Evolutionary conservation across 2,888 invertebrate genomes (phyloP), one percentile per base, ranked within the genome.

Genomic region (Dexiosoma caninum): DNA sequence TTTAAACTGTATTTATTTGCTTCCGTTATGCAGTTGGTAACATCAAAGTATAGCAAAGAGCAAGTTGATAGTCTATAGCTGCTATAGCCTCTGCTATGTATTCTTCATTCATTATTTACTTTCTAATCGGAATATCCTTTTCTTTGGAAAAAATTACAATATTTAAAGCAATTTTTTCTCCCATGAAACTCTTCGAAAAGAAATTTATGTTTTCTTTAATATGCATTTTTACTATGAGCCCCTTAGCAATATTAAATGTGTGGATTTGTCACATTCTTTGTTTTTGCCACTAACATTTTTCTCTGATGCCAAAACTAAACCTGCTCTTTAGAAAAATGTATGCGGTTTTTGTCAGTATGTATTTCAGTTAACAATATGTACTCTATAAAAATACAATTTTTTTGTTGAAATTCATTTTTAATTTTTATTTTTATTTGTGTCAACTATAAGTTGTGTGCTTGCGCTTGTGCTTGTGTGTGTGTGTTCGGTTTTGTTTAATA

Each of bases 191-290:
- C 3, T 40, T 14, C 16, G n/a, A 37, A 19, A 55, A 46, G 1
- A 40, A 46, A 49, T 57, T 46, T 55, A 57, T 66, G 23, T 40
- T 57, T n/a, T 42, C 19, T 57, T 23, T 51, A 51, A 19, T 53
- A 32, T 30, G 30, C 37, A 40, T 14, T 60, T 59, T 42, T 19
- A 14, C 10, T 49, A 3, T 40, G 46, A 16, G 16, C 30, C 32
- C 66, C 44, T 21, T 3, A 16, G 6, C 30, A n/a, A 64, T 42
- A 53, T 71, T 23, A 70, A 70, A 80, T 49, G 53, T 60, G 67
- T 76, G 71, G 37, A 67, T 76, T 62, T 80, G 71, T 76, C 71
- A 76, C 66, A 71, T 53, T 16, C 42, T 19, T 57, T 57, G 23
- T 40, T 23, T 23, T 49, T 37, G 32, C 49, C n/a, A 51, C 6